These are phyloP conservation scores for Catocala sponsa DNA, from an alignment of 2,888 invertebrate species.

Conservation along the genomic window DNA sequence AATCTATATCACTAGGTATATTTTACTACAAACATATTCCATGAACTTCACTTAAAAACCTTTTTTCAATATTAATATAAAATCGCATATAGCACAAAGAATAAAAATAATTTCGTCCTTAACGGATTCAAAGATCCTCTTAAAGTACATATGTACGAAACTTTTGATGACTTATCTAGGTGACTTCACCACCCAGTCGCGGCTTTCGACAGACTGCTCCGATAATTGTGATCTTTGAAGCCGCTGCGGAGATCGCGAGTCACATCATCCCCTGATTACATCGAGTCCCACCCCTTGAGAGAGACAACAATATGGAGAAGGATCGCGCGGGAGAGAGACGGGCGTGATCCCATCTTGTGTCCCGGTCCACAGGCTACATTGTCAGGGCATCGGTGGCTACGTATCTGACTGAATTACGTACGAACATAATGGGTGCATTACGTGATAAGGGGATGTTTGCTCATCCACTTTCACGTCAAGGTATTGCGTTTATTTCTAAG, in stretches of 20 bases:
- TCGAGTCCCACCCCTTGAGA: conserved; percentile 84
- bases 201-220: conserved; percentile 87
- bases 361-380: conserved; percentile 87
- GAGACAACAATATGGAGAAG: conserved; percentile 57
- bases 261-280: conserved; percentile 88
- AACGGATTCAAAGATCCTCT: conserved; percentile 29
- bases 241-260: conserved; percentile 85
- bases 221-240: conserved; percentile 88
- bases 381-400: conserved; percentile 80
- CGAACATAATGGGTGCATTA: conserved; percentile 64
- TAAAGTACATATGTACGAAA: conserved; percentile 56
- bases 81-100: conserved; percentile 11
- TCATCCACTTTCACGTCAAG: conserved; percentile 4
- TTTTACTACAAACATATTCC: conserved; percentile 37
- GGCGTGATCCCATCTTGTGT: conserved; percentile 90
- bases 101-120: conserved; percentile 16
- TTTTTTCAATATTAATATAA: conserved; percentile 19
- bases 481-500: background rate
- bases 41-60: conserved; percentile 30
- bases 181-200: conserved; percentile 83
- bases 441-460: conserved; percentile 49
- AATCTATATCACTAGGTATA: conserved; percentile 31
- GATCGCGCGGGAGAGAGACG: conserved; percentile 65
- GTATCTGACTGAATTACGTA: conserved; percentile 78
- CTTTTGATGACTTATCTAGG: conserved; percentile 70